A percentile compares a stretch with the other conserved stretches of the same genome.
phyloP scores from a whole-genome alignment of 2,888 invertebrate genomes.

The Sipunculus nudus region DNA sequence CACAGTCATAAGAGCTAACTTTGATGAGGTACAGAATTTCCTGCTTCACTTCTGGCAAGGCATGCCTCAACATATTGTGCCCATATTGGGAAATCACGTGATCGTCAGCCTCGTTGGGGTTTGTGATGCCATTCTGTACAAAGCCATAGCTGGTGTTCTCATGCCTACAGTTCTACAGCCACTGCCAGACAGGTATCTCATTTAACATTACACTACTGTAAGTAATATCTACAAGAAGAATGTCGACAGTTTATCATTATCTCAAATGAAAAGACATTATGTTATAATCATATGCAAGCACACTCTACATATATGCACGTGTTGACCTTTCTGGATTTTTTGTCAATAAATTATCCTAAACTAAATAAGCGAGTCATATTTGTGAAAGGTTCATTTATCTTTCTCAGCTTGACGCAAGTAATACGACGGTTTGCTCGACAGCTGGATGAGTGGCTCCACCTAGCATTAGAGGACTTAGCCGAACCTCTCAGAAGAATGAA shows the following conservation, averaged over 20 bases:
- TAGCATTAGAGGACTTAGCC: constrained; percentile 66
- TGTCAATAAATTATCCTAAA: too few species aligned
- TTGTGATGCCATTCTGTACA: constrained; percentile 69
- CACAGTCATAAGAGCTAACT: constrained; percentile 68
- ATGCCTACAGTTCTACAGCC: constrained; percentile 67
- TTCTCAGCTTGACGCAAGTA: constrained; percentile 66
- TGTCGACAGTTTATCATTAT: too few species aligned
- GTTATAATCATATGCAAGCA: too few species aligned
- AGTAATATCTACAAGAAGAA: constrained; percentile 17
- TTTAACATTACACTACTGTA: background rate
- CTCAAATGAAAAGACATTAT: too few species aligned
- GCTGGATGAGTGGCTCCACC: constrained; percentile 66
- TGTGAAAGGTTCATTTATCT: too few species aligned
- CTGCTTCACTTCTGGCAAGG: constrained; percentile 45
- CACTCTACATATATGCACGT: too few species aligned
- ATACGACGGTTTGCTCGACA: constrained; percentile 67
- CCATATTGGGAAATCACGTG: constrained; percentile 37
- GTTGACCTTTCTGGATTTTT: too few species aligned
- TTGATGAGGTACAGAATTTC: constrained; percentile 67
- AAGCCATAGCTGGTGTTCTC: constrained; percentile 66
- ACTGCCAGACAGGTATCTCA: constrained; percentile 64
- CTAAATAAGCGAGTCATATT: too few species aligned
- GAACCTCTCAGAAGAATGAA: constrained; percentile 65
- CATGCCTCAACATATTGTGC: constrained; percentile 42
- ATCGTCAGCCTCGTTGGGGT: constrained; percentile 68